Evolutionary conservation across 2,113 vertebrate species (phyloP).

Genomic region (Psittacus erithacus): DNA sequence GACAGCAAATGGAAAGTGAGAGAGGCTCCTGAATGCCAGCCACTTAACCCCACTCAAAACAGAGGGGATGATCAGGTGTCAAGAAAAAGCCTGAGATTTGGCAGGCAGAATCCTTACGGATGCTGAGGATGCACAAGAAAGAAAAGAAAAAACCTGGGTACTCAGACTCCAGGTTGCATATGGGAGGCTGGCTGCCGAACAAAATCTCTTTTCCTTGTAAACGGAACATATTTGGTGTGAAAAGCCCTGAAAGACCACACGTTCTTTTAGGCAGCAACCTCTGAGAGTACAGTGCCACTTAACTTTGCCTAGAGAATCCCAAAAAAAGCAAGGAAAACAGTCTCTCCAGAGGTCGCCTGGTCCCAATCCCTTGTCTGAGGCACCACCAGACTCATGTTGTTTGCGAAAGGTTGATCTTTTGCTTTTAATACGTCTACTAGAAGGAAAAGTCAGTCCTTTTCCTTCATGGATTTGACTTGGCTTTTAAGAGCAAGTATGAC

Average conservation of each 20-base stretch:
- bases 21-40: conserved; percentile 62
- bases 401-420: neutral
- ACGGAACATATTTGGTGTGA: conserved; percentile 69
- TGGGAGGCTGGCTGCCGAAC: conserved; percentile 64
- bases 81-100: conserved; percentile 60
- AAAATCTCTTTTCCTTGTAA: conserved; percentile 67
- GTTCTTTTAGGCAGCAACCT: conserved; percentile 53
- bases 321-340: conserved; percentile 4
- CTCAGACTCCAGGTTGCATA: conserved; percentile 69
- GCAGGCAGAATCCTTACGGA: conserved; percentile 56
- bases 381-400: neutral
- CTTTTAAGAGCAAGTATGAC: conserved; percentile 25
- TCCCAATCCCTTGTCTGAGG: neutral
- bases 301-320: neutral
- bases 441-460: conserved; percentile 20
- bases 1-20: conserved; percentile 60
- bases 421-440: neutral
- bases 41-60: conserved; percentile 64
- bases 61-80: conserved; percentile 66
- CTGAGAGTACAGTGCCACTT: neutral
- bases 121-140: conserved; percentile 52
- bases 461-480: neutral
- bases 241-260: conserved; percentile 66
- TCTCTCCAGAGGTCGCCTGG: neutral
- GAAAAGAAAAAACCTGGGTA: conserved; percentile 64